A percentile compares a stretch with the other conserved stretches of the same genome.
phyloP scores from a whole-genome alignment of 2,797 vertebrate genomes.

The Spea hammondii region DNA sequence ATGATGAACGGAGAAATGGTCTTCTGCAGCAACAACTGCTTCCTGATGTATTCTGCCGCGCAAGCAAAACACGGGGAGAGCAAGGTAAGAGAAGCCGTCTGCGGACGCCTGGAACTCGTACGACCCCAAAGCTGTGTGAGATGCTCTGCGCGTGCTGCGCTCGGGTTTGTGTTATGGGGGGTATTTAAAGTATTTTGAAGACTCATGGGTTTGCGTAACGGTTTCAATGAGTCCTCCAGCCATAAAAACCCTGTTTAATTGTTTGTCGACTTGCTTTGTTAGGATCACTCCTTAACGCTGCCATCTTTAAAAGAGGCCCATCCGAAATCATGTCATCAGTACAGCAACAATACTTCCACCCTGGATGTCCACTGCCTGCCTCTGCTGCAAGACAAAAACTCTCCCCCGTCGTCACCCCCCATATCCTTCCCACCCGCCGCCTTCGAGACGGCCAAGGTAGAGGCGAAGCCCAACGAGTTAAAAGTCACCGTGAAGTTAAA shows the following conservation, averaged over 20 bases:
- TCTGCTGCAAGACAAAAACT: conserved; percentile 82
- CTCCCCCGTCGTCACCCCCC: conserved; percentile 79
- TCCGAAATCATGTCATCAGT: conserved; percentile 85
- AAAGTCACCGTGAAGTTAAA: conserved; percentile 95
- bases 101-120: no score
- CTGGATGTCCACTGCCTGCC: conserved; percentile 93
- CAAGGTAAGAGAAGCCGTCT: conserved; percentile 73
- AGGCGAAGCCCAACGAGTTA: conserved; percentile 83
- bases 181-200: no score
- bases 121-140: no score
- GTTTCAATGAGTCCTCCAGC: not conserved
- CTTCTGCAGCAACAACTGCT: conserved; percentile 98
- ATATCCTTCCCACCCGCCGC: conserved; percentile 77
- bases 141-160: no score
- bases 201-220: no score
- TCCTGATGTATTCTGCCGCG: conserved; percentile 84
- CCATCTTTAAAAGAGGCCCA: conserved; percentile 74
- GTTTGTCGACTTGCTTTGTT: not conserved
- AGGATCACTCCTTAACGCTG: conserved; percentile 68
- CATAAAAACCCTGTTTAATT: not conserved
- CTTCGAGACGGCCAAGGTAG: conserved; percentile 75
- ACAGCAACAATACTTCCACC: conserved; percentile 93
- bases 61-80: conserved; percentile 77
- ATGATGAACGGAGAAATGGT: conserved; percentile 81
- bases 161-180: no score